phyloP scores from a whole-genome alignment of 1,140 invertebrate genomes.

The Melanaphis sacchari region DNA sequence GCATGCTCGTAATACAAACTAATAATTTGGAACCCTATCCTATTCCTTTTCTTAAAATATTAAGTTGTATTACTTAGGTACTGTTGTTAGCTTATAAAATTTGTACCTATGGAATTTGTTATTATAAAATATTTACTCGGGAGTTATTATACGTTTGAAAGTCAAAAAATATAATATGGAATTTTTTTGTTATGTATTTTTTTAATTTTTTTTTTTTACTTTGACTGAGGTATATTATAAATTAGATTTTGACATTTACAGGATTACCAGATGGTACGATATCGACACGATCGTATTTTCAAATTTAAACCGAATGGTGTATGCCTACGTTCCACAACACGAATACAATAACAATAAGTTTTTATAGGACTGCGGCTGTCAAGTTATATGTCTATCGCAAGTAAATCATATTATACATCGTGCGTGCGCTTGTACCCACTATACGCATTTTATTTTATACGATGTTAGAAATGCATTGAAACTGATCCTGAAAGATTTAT shows the following conservation, averaged over 20 bases:
- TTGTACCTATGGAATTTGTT: not conserved
- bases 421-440: no score
- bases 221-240: not conserved
- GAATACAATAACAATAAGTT: not conserved
- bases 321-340: not conserved
- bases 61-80: not conserved
- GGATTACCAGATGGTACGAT: not conserved
- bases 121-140: not conserved
- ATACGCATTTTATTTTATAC: not conserved
- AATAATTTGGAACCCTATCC: not conserved
- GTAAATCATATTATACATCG: not conserved
- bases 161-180: not conserved
- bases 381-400: not conserved
- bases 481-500: not conserved
- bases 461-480: not conserved
- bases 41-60: not conserved
- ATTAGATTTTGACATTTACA: not conserved
- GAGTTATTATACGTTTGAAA: not conserved
- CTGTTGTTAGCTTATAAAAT: not conserved
- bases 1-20: no score
- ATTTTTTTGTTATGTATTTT: not conserved
- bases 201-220: not conserved
- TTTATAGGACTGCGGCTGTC: not conserved
- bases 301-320: not conserved
- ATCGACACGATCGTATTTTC: not conserved